Evolutionary conservation across 2,797 vertebrate genomes (phyloP).

Genomic region (Neoniphon sammara): DNA sequence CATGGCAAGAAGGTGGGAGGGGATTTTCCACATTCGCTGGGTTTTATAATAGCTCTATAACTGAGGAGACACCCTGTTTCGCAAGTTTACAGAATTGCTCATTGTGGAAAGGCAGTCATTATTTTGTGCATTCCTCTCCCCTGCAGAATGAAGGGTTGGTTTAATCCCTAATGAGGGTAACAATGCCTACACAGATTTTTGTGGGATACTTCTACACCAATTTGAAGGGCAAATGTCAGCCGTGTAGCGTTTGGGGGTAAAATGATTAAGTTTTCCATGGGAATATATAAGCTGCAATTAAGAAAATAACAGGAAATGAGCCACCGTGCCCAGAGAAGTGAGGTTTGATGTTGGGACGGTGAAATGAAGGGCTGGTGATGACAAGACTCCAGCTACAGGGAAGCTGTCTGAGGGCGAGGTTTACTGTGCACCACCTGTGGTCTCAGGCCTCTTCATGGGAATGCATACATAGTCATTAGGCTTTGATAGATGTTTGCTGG

Average conservation of each 20-base stretch:
- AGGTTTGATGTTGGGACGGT: constrained; percentile 54
- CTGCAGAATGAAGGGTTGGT: constrained; percentile 27
- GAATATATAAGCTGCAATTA: constrained; percentile 33
- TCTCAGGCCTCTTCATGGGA: constrained; percentile 53
- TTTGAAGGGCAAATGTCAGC: constrained; percentile 12
- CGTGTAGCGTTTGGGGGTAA: constrained; percentile 12
- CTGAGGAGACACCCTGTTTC: constrained; percentile 24
- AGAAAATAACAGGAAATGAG: constrained; percentile 60
- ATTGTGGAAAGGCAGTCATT: constrained; percentile 8
- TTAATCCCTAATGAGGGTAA: constrained; percentile 7
- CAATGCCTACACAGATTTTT: constrained; percentile 7
- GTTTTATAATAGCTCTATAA: constrained; percentile 40
- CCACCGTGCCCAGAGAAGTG: constrained; percentile 27
- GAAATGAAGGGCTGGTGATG: constrained; percentile 59
- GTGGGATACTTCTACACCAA: not conserved
- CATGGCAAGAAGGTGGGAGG: not conserved
- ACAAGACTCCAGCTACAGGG: constrained; percentile 60
- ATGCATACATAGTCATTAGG: constrained; percentile 61
- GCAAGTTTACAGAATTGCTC: constrained; percentile 6
- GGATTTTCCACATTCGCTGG: constrained; percentile 36
- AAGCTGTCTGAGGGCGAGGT: constrained; percentile 48
- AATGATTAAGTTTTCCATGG: constrained; percentile 32
- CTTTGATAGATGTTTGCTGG: constrained; percentile 50
- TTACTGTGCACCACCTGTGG: constrained; percentile 59
- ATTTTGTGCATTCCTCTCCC: constrained; percentile 29